phyloP scores from a whole-genome alignment of 1,140 invertebrate species.

The Ptiloglossa arizonensis region DNA sequence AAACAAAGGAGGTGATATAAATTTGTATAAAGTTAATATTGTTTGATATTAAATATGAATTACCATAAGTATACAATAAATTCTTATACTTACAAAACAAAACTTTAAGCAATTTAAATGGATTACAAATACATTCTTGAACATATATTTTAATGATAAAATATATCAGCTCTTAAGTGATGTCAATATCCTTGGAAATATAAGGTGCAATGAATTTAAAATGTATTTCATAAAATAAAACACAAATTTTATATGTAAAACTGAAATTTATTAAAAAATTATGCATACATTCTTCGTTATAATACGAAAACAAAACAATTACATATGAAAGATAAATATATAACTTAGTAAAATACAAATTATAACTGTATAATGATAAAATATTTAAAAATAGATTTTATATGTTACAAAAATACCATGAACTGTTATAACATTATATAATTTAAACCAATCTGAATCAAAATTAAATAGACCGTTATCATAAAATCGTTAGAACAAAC shows the following conservation, averaged over 20 bases:
- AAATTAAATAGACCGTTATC: neutral
- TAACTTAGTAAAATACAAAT: constrained; percentile 7
- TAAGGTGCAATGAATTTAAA: neutral
- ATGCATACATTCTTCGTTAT: neutral
- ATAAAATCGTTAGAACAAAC: neutral
- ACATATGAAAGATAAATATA: neutral
- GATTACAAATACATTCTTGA: neutral
- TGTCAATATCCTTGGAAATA: neutral
- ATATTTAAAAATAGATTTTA: neutral
- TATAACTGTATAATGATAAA: neutral
- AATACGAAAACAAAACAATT: constrained; percentile 5
- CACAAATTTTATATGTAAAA: constrained; percentile 21
- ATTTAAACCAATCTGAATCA: neutral
- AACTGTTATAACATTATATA: constrained; percentile 10
- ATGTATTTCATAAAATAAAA: constrained; percentile 30
- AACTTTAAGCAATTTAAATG: neutral
- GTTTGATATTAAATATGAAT: neutral
- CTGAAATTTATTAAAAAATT: constrained; percentile 42
- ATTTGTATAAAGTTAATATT: neutral
- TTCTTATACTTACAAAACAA: neutral
- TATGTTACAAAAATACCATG: neutral
- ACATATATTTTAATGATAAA: neutral
- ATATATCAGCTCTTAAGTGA: neutral
- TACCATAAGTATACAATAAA: neutral
- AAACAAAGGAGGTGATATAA: neutral